phyloP scores from a whole-genome alignment of 1,140 invertebrate species.

The Sitophilus oryzae region DNA sequence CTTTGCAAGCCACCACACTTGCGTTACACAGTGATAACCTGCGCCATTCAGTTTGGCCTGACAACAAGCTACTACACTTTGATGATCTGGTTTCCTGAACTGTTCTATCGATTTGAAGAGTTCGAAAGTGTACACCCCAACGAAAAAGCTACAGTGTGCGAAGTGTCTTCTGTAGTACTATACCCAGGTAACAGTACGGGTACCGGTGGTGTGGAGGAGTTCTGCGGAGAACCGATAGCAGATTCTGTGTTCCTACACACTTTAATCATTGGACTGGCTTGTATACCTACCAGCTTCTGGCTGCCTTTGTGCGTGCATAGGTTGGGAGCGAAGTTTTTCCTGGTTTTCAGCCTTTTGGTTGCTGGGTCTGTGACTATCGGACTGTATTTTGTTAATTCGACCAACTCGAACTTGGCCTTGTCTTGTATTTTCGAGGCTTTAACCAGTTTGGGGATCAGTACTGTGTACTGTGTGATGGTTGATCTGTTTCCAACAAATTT shows the following conservation, averaged over 20 bases:
- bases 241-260: slow-evolving; percentile 64
- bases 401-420: slow-evolving; percentile 62
- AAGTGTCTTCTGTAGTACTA: slow-evolving; percentile 56
- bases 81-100: slow-evolving; percentile 79
- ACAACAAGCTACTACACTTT: slow-evolving; percentile 74
- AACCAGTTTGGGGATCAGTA: slow-evolving; percentile 66
- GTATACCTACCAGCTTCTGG: slow-evolving; percentile 66
- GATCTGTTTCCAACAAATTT: slow-evolving; percentile 74
- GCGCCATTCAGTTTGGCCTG: slow-evolving; percentile 66
- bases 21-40: slow-evolving; percentile 64
- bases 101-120: slow-evolving; percentile 69
- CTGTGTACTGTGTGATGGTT: slow-evolving; percentile 68
- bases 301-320: slow-evolving; percentile 65
- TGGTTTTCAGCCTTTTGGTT: slow-evolving; percentile 68
- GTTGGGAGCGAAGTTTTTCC: slow-evolving; percentile 67
- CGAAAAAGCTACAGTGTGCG: slow-evolving; percentile 61
- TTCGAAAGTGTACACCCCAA: slow-evolving; percentile 59
- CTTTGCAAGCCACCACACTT: slow-evolving; percentile 63
- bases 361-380: slow-evolving; percentile 68
- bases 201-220: slow-evolving; percentile 43
- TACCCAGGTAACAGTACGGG: slow-evolving; percentile 16
- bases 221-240: slow-evolving; percentile 55
- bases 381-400: slow-evolving; percentile 67
- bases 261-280: slow-evolving; percentile 65
- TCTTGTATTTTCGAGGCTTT: slow-evolving; percentile 71